These are phyloP conservation scores for Crenuchus spilurus DNA, from an alignment of 2,797 vertebrate genomes.

Conservation along the genomic window DNA sequence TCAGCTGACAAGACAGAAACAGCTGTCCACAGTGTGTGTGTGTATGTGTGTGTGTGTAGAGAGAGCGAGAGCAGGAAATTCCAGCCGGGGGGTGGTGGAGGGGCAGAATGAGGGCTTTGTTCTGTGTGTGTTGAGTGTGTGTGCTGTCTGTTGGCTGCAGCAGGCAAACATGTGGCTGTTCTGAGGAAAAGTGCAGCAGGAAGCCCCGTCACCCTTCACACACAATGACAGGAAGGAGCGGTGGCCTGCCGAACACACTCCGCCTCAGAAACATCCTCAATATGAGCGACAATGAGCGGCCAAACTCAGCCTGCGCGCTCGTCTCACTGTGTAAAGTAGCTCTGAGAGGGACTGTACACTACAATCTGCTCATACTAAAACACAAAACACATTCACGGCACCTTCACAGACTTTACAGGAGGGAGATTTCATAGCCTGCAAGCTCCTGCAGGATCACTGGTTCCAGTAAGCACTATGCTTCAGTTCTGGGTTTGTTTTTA, in stretches of 20 bases:
- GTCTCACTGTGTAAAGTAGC: too few species aligned
- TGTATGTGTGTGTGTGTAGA: slow-evolving; percentile 30
- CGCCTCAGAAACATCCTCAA: too few species aligned
- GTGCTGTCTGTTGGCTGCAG: slow-evolving; percentile 36
- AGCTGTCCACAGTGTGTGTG: slow-evolving; percentile 47
- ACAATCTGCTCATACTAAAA: too few species aligned
- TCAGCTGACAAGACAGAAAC: slow-evolving; percentile 60
- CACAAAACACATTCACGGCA: too few species aligned
- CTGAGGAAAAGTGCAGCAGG: slow-evolving; percentile 55
- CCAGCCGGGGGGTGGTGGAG: slow-evolving; percentile 26
- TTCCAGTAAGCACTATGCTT: too few species aligned
- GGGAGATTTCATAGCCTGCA: too few species aligned
- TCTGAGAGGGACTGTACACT: too few species aligned
- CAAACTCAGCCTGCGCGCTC: too few species aligned
- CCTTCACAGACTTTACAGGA: too few species aligned
- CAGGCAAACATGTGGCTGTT: slow-evolving; percentile 49
- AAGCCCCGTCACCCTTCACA: slow-evolving; percentile 55
- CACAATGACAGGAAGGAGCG: slow-evolving; percentile 77
- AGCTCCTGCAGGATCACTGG: too few species aligned
- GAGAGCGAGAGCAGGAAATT: slow-evolving; percentile 51
- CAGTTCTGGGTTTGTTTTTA: too few species aligned
- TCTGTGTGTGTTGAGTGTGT: slow-evolving; percentile 41
- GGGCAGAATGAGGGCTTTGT: slow-evolving; percentile 57
- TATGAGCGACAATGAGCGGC: too few species aligned
- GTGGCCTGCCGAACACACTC: slow-evolving; percentile 74